These are phyloP conservation scores for Hippopotamyrus pictus DNA, from an alignment of 2,797 vertebrate genomes.

Conservation along the genomic window DNA sequence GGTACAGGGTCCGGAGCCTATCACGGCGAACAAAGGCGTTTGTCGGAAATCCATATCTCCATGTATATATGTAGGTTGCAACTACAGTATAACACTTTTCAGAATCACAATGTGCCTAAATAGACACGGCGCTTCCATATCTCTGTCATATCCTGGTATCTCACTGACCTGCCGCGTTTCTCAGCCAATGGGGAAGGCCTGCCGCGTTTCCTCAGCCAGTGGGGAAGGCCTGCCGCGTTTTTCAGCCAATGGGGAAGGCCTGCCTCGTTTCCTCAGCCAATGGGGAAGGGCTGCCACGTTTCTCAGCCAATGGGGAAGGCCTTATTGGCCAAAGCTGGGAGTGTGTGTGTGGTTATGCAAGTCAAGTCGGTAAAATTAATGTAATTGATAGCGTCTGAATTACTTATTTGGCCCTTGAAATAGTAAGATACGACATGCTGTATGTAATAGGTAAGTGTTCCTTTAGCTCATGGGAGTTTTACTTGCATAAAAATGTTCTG, in stretches of 20 bases:
- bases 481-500: neutral
- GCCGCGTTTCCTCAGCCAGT: neutral
- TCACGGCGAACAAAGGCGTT: neutral
- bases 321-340: neutral
- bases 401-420: neutral
- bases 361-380: neutral
- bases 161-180: neutral
- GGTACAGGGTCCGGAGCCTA: neutral
- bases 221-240: neutral
- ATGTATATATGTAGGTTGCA: neutral
- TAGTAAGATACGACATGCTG: neutral
- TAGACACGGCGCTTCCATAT: neutral
- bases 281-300: neutral
- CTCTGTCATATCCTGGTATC: neutral
- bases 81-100: neutral
- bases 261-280: neutral
- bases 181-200: neutral
- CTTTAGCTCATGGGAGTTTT: neutral
- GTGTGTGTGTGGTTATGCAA: neutral
- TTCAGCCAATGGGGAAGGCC: neutral
- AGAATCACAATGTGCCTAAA: neutral
- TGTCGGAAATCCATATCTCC: neutral
- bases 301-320: neutral
- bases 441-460: neutral
- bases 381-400: neutral